A percentile compares a stretch with the other conserved stretches of the same genome.
Evolutionary conservation across 2,888 invertebrate species (phyloP).

Genomic region (Mamestra brassicae): DNA sequence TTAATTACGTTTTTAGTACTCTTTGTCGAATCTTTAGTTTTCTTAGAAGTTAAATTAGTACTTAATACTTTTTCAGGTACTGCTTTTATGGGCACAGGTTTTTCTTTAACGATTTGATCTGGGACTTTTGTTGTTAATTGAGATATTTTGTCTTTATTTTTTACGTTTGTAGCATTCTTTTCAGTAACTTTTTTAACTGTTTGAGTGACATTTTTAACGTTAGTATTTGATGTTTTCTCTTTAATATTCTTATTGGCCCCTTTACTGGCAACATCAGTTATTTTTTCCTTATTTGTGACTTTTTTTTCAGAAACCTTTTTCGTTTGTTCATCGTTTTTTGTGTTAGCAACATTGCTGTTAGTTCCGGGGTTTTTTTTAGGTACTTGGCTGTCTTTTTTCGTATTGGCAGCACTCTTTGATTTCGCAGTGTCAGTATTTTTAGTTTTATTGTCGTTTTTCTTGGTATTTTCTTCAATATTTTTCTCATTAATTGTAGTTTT

Average conservation of each 20-base stretch:
- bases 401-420: slow-evolving; percentile 4
- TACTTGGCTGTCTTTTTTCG: slow-evolving; percentile 2
- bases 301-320: not conserved
- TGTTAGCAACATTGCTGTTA: slow-evolving; percentile 14
- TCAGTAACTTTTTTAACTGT: slow-evolving; percentile 34
- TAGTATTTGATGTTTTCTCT: not conserved
- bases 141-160: slow-evolving; percentile 45
- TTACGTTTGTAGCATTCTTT: slow-evolving; percentile 37
- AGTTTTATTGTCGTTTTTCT: not conserved
- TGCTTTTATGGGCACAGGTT: slow-evolving; percentile 2
- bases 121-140: slow-evolving; percentile 13
- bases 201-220: slow-evolving; percentile 3
- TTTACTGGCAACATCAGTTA: not conserved
- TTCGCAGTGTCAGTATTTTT: slow-evolving; percentile 5
- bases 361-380: not conserved
- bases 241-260: not conserved
- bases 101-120: slow-evolving; percentile 26
- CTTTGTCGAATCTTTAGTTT: slow-evolving; percentile 16
- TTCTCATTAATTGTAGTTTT: not conserved
- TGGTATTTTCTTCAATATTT: not conserved
- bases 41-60: slow-evolving; percentile 4
- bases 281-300: slow-evolving; percentile 14
- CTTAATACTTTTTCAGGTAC: slow-evolving; percentile 4
- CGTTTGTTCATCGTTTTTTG: slow-evolving; percentile 23
- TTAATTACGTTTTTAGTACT: slow-evolving; percentile 17